A percentile compares a stretch with the other conserved stretches of the same genome.
These are phyloP conservation scores for Pimpla rufipes DNA, from an alignment of 2,888 invertebrate genomes.

Conservation along the genomic window DNA sequence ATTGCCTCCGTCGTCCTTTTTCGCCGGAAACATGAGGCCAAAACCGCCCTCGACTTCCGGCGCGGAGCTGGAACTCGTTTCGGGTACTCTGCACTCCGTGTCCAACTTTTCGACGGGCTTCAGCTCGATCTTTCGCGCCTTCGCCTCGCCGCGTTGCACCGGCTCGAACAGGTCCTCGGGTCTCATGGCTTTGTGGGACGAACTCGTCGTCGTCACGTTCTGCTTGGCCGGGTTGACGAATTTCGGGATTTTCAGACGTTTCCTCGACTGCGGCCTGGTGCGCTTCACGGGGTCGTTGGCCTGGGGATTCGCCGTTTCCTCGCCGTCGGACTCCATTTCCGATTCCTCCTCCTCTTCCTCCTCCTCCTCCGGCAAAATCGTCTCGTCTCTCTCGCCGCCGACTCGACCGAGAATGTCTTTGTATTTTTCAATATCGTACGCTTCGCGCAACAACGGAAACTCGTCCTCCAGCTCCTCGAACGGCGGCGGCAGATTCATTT, in stretches of 20 bases:
- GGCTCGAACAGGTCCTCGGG: slow-evolving; percentile 87
- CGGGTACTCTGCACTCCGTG: slow-evolving; percentile 58
- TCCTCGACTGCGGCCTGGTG: slow-evolving; percentile 82
- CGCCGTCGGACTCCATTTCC: slow-evolving; percentile 89
- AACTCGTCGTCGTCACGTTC: slow-evolving; percentile 82
- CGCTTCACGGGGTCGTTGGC: slow-evolving; percentile 86
- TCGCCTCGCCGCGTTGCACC: slow-evolving; percentile 82
- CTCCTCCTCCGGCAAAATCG: slow-evolving; percentile 66
- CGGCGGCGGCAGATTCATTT: slow-evolving; percentile 95
- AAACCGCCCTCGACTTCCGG: slow-evolving; percentile 78
- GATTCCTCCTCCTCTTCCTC: slow-evolving; percentile 86
- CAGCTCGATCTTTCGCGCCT: slow-evolving; percentile 86
- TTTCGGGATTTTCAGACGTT: slow-evolving; percentile 87
- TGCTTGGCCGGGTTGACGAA: slow-evolving; percentile 86
- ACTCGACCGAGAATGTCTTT: slow-evolving; percentile 78
- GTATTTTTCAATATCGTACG: slow-evolving; percentile 81
- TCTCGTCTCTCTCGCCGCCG: slow-evolving; percentile 74
- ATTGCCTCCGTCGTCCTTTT: slow-evolving; percentile 76
- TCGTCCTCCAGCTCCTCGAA: slow-evolving; percentile 88
- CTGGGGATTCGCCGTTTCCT: slow-evolving; percentile 80
- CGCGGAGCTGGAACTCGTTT: slow-evolving; percentile 52
- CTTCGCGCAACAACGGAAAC: slow-evolving; percentile 81
- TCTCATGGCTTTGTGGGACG: slow-evolving; percentile 81
- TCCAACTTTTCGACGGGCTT: slow-evolving; percentile 84
- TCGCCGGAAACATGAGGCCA: slow-evolving; percentile 81